These are phyloP conservation scores for Hydroisotoma schaefferi DNA, from an alignment of 2,888 invertebrate species.

Conservation along the genomic window DNA sequence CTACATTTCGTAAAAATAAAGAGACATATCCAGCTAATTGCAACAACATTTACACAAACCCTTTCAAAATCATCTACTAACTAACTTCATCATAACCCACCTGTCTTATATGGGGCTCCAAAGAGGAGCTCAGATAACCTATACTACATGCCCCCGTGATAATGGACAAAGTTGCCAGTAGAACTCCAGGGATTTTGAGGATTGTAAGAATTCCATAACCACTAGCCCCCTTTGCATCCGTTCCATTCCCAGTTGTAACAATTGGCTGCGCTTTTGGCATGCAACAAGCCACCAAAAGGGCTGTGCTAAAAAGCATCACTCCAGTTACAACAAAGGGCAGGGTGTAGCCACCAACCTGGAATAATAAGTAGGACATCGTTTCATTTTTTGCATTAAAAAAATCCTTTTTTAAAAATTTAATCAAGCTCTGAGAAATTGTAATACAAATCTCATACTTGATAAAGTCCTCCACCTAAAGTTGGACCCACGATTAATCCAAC, in stretches of 20 bases:
- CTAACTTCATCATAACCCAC: too few relatives aligned
- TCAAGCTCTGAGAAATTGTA: background rate
- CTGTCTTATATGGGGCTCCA: slow-evolving; percentile 57
- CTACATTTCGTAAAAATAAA: too few relatives aligned
- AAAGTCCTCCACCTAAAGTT: slow-evolving; percentile 81
- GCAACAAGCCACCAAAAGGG: slow-evolving; percentile 23
- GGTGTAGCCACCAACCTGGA: slow-evolving; percentile 54
- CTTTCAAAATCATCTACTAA: too few relatives aligned
- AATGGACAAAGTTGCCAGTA: slow-evolving; percentile 51
- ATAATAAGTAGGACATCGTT: background rate
- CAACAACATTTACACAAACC: too few relatives aligned
- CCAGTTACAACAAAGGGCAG: slow-evolving; percentile 53
- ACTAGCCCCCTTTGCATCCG: slow-evolving; percentile 20
- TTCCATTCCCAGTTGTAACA: slow-evolving; percentile 2
- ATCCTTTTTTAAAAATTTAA: background rate
- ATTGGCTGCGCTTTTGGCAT: slow-evolving; percentile 22
- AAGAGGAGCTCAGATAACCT: slow-evolving; percentile 58
- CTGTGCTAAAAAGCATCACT: slow-evolving; percentile 17
- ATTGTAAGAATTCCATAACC: slow-evolving; percentile 58
- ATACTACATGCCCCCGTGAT: slow-evolving; percentile 52
- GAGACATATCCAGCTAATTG: too few relatives aligned
- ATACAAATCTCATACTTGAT: too few relatives aligned
- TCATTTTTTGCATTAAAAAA: background rate
- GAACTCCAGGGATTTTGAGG: slow-evolving; percentile 54
- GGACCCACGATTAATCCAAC: slow-evolving; percentile 68